Conservation (phyloP, 2,797 vertebrate genomes). For the Gymnoscopelus braueri region DNA sequence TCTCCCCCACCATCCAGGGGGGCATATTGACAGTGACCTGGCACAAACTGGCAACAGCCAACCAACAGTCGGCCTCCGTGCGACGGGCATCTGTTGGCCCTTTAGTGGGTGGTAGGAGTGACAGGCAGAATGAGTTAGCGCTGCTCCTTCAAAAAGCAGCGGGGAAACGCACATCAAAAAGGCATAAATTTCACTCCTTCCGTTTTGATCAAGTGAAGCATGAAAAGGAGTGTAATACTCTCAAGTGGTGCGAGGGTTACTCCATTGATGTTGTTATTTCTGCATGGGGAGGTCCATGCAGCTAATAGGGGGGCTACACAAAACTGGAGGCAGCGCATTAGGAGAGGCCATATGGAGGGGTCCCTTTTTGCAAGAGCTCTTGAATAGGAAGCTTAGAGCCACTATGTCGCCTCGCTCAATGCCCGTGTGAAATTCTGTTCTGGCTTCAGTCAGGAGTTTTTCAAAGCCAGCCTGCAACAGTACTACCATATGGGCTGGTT, state of each 20-base stretch:
- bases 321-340: conserved; percentile 49
- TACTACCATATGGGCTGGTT: conserved; percentile 69
- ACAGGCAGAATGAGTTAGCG: conserved; percentile 84
- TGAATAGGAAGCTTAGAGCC: conserved; percentile 94
- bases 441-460: conserved; percentile 40
- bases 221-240: conserved; percentile 92
- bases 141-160: conserved; percentile 86
- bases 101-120: conserved; percentile 81
- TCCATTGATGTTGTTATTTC: conserved; percentile 91
- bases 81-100: conserved; percentile 87
- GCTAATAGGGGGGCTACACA: conserved; percentile 73
- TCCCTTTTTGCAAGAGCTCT: conserved; percentile 73
- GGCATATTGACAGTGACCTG: conserved; percentile 72
- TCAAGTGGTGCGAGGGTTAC: conserved; percentile 87
- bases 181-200: conserved; percentile 88
- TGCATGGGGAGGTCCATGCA: conserved; percentile 88
- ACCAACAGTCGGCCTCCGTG: conserved; percentile 81
- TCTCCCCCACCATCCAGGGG: background rate
- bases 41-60: conserved; percentile 83
- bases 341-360: conserved; percentile 91
- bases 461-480: conserved; percentile 74
- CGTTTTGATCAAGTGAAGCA: conserved; percentile 92
- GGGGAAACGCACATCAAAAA: conserved; percentile 90
- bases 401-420: conserved; percentile 86
- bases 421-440: conserved; percentile 82